phyloP scores from a whole-genome alignment of 2,113 vertebrate genomes.

The Ursus arctos region DNA sequence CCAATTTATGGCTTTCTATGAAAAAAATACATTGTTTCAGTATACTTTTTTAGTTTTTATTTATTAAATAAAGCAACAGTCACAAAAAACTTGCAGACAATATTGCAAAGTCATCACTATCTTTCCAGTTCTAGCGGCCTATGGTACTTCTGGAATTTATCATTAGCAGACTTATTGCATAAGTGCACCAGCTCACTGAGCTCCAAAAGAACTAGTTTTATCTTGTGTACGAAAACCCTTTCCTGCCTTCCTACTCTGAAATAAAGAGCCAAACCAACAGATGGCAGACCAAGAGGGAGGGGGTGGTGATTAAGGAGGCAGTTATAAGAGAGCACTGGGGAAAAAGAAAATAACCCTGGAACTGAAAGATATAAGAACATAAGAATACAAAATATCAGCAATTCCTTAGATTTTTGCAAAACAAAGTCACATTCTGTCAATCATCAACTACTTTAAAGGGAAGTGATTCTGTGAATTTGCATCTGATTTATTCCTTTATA shows the following conservation, averaged over 20 bases:
- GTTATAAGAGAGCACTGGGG: background rate
- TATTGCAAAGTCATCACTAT: slow-evolving; percentile 54
- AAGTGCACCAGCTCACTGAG: slow-evolving; percentile 57
- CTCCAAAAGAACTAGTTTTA: slow-evolving; percentile 55
- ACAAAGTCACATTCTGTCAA: slow-evolving; percentile 21
- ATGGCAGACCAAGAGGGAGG: slow-evolving; percentile 40
- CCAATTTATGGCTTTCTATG: background rate
- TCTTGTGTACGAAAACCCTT: slow-evolving; percentile 58
- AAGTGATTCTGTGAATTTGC: slow-evolving; percentile 22
- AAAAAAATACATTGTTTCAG: background rate
- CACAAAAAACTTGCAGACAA: slow-evolving; percentile 30
- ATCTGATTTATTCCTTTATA: slow-evolving; percentile 25
- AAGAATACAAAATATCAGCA: slow-evolving; percentile 40
- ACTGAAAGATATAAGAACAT: slow-evolving; percentile 15
- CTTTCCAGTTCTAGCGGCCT: slow-evolving; percentile 20
- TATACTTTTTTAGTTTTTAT: slow-evolving; percentile 2
- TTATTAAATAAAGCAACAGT: slow-evolving; percentile 45
- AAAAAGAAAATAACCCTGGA: slow-evolving; percentile 42
- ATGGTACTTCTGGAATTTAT: slow-evolving; percentile 63
- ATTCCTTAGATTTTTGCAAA: slow-evolving; percentile 58
- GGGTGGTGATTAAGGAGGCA: background rate
- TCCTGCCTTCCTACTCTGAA: slow-evolving; percentile 63
- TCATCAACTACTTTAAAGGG: slow-evolving; percentile 49
- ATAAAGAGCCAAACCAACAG: slow-evolving; percentile 68
- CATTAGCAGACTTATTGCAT: slow-evolving; percentile 17